Conservation (phyloP, 1,140 invertebrate genomes). For the Riptortus pedestris region DNA sequence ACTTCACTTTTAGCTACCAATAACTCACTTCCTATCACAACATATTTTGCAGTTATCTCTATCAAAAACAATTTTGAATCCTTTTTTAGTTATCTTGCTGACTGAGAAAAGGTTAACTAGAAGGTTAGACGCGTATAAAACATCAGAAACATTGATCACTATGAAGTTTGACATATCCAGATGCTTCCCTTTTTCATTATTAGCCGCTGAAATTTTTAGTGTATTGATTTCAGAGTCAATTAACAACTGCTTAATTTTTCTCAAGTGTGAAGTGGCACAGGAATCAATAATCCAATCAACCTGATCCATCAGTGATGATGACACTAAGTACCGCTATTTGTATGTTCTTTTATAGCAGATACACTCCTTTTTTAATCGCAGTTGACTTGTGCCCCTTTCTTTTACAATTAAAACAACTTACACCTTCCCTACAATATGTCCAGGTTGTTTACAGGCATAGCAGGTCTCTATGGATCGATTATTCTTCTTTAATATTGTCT, state of each 20-base stretch:
- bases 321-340: neutral
- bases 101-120: slow-evolving; percentile 7
- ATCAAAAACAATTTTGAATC: neutral
- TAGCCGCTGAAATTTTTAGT: slow-evolving; percentile 8
- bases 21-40: neutral
- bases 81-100: slow-evolving; percentile 13
- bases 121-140: neutral
- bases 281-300: slow-evolving; percentile 10
- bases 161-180: neutral
- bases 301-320: neutral
- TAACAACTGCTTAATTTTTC: neutral
- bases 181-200: neutral
- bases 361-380: no score
- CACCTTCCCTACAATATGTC: neutral
- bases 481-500: neutral
- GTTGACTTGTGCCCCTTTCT: slow-evolving; percentile 16
- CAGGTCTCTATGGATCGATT: neutral
- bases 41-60: neutral
- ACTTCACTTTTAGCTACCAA: neutral
- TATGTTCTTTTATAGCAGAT: neutral
- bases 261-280: slow-evolving; percentile 1
- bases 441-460: neutral
- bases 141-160: neutral
- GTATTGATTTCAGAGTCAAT: neutral
- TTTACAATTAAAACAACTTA: neutral